A percentile compares a stretch with the other conserved stretches of the same genome.
Evolutionary conservation across 1,140 invertebrate species (phyloP).

Genomic region (Listronotus bonariensis): DNA sequence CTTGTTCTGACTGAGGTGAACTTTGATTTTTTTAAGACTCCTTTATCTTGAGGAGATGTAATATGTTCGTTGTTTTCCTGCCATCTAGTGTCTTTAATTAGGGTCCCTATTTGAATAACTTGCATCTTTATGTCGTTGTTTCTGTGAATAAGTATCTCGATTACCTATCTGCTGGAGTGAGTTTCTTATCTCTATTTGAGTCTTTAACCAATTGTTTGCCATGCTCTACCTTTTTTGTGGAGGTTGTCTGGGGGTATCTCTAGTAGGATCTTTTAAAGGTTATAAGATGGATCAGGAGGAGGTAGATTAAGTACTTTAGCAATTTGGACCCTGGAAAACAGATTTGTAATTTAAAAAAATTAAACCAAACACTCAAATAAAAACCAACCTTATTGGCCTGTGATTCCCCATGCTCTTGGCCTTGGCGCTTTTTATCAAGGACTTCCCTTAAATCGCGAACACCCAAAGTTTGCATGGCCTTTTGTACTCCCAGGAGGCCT

Average conservation of each 20-base stretch:
- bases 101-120: neutral
- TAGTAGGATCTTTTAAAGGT: slow-evolving; percentile 36
- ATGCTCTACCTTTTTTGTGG: neutral
- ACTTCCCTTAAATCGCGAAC: slow-evolving; percentile 41
- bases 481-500: slow-evolving; percentile 25
- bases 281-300: slow-evolving; percentile 40
- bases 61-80: slow-evolving; percentile 1
- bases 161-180: neutral
- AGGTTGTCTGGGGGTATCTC: slow-evolving; percentile 12
- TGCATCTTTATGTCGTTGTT: neutral
- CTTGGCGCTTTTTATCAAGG: slow-evolving; percentile 38
- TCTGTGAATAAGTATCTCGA: neutral
- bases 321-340: neutral
- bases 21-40: neutral
- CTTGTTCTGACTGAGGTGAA: neutral
- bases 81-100: neutral
- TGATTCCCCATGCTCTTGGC: slow-evolving; percentile 25
- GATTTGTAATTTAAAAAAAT: neutral
- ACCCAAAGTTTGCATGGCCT: slow-evolving; percentile 35
- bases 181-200: neutral
- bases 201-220: neutral
- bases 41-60: neutral
- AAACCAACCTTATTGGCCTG: neutral
- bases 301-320: slow-evolving; percentile 8
- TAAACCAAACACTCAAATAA: neutral